Base-by-base conservation (phyloP, 2,113 vertebrate genomes). In the Prolemur simus region DNA sequence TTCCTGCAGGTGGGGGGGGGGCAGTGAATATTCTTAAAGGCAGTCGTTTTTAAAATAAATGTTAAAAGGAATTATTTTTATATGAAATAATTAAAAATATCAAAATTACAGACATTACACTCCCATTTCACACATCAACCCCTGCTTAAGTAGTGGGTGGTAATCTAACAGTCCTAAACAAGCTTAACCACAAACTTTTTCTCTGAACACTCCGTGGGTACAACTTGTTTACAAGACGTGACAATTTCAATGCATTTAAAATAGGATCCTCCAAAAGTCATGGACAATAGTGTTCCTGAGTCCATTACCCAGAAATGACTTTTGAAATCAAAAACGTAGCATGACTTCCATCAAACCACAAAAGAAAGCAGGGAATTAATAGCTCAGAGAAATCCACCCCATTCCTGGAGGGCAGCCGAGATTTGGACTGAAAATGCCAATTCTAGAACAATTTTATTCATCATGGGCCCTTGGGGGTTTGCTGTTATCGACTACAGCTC, bases 1-100 rank as follows among this genome's bases (percentile, higher is more conserved):
- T 99, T 93, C 99, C 99, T 99, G 96, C 58, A 52, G 87, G 58
- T 32, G 5, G 27, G 7, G 12, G 32, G 3, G 6, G 12, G 6
- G 8, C 12, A 32, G 47, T 69, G 5, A 49, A 66, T 89, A 58
- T 27, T 85, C 81, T 73, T 80, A 34, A 91, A 88, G 78, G 58
- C 1, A 78, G 27, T 45, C 34, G n/a, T 69, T 92, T 83, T 83
- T 45, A 2, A 86, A 92, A 77, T 13, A 66, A 73, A 93, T 20
- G 93, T 96, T 20, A 66, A 93, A 94, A 89, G 2, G 11, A 93
- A 92, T 80, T 76, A 45, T 69, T 95, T 68, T 89, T 45, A 81
- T 76, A 66, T n/a, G 64, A 80, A 92, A 81, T 60, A 20, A 82
- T 73, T 77, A 78, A 23, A 96, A 95, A 80, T 73, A 92, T 54